Evolutionary conservation across 2,888 invertebrate species (phyloP).

Genomic region (Bellardia pandia): DNA sequence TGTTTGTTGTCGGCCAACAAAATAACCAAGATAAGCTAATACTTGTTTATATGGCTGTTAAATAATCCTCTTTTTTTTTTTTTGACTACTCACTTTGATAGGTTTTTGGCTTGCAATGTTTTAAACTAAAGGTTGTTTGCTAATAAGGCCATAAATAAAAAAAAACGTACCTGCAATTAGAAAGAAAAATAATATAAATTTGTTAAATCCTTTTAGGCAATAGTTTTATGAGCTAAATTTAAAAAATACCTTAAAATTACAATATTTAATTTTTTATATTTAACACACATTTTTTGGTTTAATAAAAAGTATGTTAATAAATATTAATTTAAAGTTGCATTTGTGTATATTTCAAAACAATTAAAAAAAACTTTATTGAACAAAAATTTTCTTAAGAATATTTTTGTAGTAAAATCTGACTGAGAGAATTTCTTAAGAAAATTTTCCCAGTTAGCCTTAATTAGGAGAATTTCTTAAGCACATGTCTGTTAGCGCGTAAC

Average conservation of each 20-base stretch:
- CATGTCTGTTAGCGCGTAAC: too few relatives aligned
- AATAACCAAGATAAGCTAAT: conserved; percentile 19
- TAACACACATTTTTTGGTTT: too few relatives aligned
- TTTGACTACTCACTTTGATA: conserved; percentile 28
- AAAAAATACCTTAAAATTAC: background rate
- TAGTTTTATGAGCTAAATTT: background rate
- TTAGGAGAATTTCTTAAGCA: too few relatives aligned
- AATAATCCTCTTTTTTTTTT: background rate
- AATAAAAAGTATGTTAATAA: too few relatives aligned
- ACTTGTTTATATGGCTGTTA: background rate
- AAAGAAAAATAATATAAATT: background rate
- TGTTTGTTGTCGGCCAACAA: conserved; percentile 15
- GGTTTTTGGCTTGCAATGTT: background rate
- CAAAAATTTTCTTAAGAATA: too few relatives aligned
- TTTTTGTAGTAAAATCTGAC: too few relatives aligned
- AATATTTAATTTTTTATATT: too few relatives aligned
- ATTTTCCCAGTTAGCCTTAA: too few relatives aligned
- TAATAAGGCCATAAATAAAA: background rate
- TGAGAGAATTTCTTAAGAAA: too few relatives aligned
- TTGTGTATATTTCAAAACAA: background rate
- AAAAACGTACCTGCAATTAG: conserved; percentile 20
- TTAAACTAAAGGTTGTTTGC: background rate
- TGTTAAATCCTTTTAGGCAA: conserved; percentile 22
- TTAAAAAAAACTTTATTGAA: background rate
- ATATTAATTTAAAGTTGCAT: background rate